Percentiles rank a stretch among this genome's conserved stretches.
Conservation (phyloP, 2,888 invertebrate genomes). For the Agonopterix heracliana region DNA sequence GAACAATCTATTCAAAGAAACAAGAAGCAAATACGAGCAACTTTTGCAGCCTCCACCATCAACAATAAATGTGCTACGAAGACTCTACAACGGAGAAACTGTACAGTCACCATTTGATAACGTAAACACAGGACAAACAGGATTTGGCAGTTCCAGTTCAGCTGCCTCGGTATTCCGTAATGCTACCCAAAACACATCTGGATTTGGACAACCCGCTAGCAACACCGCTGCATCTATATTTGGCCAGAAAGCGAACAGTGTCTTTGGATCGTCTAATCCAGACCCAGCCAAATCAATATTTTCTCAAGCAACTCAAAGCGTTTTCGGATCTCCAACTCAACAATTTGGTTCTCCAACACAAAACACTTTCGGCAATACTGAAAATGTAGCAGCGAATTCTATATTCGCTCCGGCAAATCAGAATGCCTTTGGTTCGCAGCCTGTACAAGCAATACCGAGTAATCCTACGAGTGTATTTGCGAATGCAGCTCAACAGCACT, state of each 20-base stretch:
- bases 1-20: slow-evolving; percentile 42
- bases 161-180: slow-evolving; percentile 47
- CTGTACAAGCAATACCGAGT: slow-evolving; percentile 10
- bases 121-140: slow-evolving; percentile 17
- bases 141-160: slow-evolving; percentile 13
- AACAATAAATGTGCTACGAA: slow-evolving; percentile 37
- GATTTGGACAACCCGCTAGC: slow-evolving; percentile 20
- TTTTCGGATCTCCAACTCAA: slow-evolving; percentile 12
- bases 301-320: slow-evolving; percentile 42
- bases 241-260: slow-evolving; percentile 4
- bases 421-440: slow-evolving; percentile 9
- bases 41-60: slow-evolving; percentile 34
- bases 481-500: slow-evolving; percentile 28
- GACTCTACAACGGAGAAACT: slow-evolving; percentile 45
- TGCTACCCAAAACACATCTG: slow-evolving; percentile 33
- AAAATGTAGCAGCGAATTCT: slow-evolving; percentile 18
- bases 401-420: slow-evolving; percentile 21
- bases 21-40: slow-evolving; percentile 44
- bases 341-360: not conserved
- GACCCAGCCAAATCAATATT: slow-evolving; percentile 39
- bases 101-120: slow-evolving; percentile 36
- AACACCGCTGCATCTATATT: slow-evolving; percentile 18
- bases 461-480: slow-evolving; percentile 37
- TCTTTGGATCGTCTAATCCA: slow-evolving; percentile 16
- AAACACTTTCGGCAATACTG: slow-evolving; percentile 16